Evolutionary conservation across 1,140 invertebrate genomes (phyloP).

Genomic region (Platorchestia sp.): DNA sequence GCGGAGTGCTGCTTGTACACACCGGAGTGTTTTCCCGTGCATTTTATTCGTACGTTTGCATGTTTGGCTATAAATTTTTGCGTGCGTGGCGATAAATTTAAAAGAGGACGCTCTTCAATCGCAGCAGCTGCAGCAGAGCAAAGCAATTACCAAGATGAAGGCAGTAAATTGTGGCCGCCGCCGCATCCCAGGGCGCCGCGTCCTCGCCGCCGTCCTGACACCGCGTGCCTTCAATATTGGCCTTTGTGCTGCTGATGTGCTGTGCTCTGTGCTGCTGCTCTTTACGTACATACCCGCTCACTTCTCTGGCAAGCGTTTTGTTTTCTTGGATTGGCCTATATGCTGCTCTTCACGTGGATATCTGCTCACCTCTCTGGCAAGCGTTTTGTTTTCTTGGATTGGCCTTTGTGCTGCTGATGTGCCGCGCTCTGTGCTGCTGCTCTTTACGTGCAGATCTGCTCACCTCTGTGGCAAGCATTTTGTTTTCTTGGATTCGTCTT

Average conservation of each 20-base stretch:
- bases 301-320: no score
- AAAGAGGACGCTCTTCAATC: conserved; percentile 46
- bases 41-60: conserved; percentile 13
- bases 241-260: no score
- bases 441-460: not conserved
- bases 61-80: conserved; percentile 42
- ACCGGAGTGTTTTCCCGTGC: not conserved
- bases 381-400: no score
- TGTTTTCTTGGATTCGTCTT: no score
- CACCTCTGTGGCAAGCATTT: no score
- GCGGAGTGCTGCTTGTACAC: not conserved
- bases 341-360: not conserved
- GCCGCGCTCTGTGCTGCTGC: not conserved
- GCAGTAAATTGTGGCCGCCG: conserved; percentile 39
- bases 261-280: no score
- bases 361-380: not conserved
- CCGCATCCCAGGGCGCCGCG: not conserved
- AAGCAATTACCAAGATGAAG: conserved; percentile 51
- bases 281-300: not conserved
- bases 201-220: not conserved
- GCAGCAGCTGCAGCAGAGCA: conserved; percentile 39
- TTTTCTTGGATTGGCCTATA: no score
- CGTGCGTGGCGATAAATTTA: conserved; percentile 41
- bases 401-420: not conserved
- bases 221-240: not conserved